Conservation (phyloP, 2,888 invertebrate species). For the Molorchus minor region DNA sequence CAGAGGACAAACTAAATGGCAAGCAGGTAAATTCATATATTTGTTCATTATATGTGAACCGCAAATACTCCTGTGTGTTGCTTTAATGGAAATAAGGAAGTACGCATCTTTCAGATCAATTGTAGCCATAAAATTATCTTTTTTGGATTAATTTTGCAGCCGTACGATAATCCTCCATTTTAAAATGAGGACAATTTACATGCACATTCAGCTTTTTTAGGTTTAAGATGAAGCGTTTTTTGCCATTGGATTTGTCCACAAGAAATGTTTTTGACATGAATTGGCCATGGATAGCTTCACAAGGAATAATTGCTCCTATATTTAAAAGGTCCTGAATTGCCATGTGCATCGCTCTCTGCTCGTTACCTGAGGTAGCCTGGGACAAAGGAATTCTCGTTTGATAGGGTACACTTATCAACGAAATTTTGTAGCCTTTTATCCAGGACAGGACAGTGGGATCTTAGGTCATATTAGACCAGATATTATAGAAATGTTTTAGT, state of each 20-base stretch:
- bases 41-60: too few species aligned
- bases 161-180: conserved; percentile 3
- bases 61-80: too few species aligned
- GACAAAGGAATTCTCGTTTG: neutral
- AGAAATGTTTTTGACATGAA: neutral
- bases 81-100: too few species aligned
- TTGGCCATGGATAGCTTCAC: neutral
- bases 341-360: neutral
- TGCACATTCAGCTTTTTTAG: conserved; percentile 1
- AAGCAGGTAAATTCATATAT: too few species aligned
- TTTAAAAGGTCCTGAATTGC: neutral
- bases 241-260: neutral
- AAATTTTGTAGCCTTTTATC: conserved; percentile 5
- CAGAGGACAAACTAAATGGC: too few species aligned
- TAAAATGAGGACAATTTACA: neutral
- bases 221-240: conserved; percentile 6
- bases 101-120: too few species aligned
- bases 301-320: too few species aligned
- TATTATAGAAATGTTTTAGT: neutral
- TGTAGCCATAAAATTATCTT: neutral
- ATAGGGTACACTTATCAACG: neutral
- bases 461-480: neutral
- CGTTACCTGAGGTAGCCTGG: neutral
- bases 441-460: neutral
- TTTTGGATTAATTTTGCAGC: neutral